Percentiles rank a stretch among this genome's conserved stretches.
Evolutionary conservation across 2,113 vertebrate species (phyloP).

Genomic region (Hyla sarda): DNA sequence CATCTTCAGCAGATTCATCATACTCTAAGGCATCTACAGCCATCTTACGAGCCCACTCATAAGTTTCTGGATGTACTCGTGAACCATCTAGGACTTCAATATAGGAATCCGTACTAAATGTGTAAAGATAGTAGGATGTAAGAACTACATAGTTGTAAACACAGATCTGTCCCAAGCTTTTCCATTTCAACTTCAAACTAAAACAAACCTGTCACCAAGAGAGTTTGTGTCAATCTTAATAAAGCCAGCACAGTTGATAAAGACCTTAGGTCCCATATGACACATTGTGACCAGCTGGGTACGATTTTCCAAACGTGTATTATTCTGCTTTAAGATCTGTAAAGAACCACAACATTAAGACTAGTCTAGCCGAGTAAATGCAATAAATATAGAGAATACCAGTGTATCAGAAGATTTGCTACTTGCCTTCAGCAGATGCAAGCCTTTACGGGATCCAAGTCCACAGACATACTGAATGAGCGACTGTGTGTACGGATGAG

Average conservation of each 20-base stretch:
- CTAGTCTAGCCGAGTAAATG: not conserved
- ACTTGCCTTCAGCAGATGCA: slow-evolving; percentile 92
- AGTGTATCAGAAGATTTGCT: not conserved
- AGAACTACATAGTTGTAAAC: not conserved
- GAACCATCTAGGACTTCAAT: slow-evolving; percentile 98
- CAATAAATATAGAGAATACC: not conserved
- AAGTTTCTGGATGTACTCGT: slow-evolving; percentile 96
- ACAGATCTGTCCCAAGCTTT: not conserved
- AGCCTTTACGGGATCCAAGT: slow-evolving; percentile 92
- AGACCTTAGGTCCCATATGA: slow-evolving; percentile 99
- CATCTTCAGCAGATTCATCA: slow-evolving; percentile 96
- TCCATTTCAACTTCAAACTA: not conserved
- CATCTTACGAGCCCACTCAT: slow-evolving; percentile 99
- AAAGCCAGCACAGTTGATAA: slow-evolving; percentile 98
- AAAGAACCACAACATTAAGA: not conserved
- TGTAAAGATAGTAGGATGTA: not conserved
- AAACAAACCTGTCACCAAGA: slow-evolving; percentile 90
- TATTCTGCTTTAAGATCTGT: slow-evolving; percentile 97
- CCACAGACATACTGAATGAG: slow-evolving; percentile 96
- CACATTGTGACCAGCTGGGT: slow-evolving; percentile 98
- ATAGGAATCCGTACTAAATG: slow-evolving; percentile 92
- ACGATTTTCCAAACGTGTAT: slow-evolving; percentile 95
- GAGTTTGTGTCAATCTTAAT: slow-evolving; percentile 98
- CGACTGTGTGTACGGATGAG: slow-evolving; percentile 95
- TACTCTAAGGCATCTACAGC: slow-evolving; percentile 97